phyloP scores from a whole-genome alignment of 1,140 invertebrate species.

The Macrobrachium nipponense region DNA sequence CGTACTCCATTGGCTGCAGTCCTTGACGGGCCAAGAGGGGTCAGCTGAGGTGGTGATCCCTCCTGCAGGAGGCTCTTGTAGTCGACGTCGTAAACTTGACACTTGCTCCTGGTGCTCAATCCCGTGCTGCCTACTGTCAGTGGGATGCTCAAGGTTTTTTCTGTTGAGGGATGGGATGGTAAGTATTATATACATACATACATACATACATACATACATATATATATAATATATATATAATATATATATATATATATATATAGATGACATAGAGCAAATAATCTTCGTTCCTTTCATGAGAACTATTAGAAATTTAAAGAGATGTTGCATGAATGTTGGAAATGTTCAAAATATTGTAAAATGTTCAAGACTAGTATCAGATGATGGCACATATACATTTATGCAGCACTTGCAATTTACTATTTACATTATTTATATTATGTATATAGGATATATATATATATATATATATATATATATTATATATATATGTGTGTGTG shows the following conservation, averaged over 20 bases:
- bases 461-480: not conserved
- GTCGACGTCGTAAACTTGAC: slow-evolving; percentile 80
- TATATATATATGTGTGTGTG: not conserved
- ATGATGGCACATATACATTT: too few relatives aligned
- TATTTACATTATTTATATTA: too few relatives aligned
- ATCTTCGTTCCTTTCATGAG: too few relatives aligned
- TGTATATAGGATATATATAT: not conserved
- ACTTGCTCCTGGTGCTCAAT: slow-evolving; percentile 71
- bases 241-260: not conserved
- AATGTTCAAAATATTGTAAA: too few relatives aligned
- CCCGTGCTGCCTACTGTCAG: slow-evolving; percentile 71
- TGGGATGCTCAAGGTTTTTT: slow-evolving; percentile 69
- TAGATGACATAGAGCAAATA: too few relatives aligned
- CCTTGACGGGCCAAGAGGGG: slow-evolving; percentile 66
- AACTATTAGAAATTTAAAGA: too few relatives aligned
- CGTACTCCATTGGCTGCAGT: slow-evolving; percentile 80
- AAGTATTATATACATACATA: not conserved
- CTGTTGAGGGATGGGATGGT: not conserved
- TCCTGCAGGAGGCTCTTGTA: slow-evolving; percentile 73
- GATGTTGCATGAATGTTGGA: too few relatives aligned
- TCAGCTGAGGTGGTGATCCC: slow-evolving; percentile 65
- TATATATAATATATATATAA: not conserved
- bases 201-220: not conserved
- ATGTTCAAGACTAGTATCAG: too few relatives aligned
- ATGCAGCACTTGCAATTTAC: too few relatives aligned